Evolutionary conservation across 2,888 invertebrate species (phyloP), one percentile per base, ranked within the genome.

Genomic region (Actias luna): DNA sequence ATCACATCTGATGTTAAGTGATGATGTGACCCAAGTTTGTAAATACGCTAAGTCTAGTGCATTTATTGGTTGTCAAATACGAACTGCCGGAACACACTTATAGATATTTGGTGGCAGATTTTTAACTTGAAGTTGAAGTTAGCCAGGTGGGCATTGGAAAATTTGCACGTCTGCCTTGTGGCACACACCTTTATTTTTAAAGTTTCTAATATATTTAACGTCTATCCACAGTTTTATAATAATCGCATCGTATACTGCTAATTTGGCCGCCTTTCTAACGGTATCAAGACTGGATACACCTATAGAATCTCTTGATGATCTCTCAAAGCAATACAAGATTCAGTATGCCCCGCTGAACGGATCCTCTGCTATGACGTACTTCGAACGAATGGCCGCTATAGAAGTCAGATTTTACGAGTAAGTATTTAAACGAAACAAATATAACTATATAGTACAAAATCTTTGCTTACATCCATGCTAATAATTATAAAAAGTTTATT

Each of bases 191-290:
- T 39, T 5, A 16, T 39, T 5, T 16, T 39, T 39, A 16, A 39
- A 2, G 1, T 25, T 25, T 10, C 25, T 50, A 25, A 50, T 50
- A 12, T 3, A 50, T 25, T 50, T 25, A 50, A 22, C 12, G 4
- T 65, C 35, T 25, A n/a, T 36, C 12, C 18, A 10, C 74, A 94
- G 94, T 0, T 99, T 99, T 86, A 99, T 99, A 82, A 98, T 99
- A 70, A 99, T 99, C 80, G 99, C 99, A 3, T 99, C 99, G 0
- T 99, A 99, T 88, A 99, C 99, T 0, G 99, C 99, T 0, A 99
- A 99, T 87, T 93, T 99, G 79, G 99, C 99, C 1, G 99, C 99
- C 0, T 99, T 99, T 83, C 93, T 99, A 64, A 99, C 99, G 0
- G 98, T 98, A 0, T 98, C 98, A 0, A 94, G 98, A 22, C 93